Evolutionary conservation across 2,113 vertebrate species (phyloP).

Genomic region (Ptychochromis oligacanthus): DNA sequence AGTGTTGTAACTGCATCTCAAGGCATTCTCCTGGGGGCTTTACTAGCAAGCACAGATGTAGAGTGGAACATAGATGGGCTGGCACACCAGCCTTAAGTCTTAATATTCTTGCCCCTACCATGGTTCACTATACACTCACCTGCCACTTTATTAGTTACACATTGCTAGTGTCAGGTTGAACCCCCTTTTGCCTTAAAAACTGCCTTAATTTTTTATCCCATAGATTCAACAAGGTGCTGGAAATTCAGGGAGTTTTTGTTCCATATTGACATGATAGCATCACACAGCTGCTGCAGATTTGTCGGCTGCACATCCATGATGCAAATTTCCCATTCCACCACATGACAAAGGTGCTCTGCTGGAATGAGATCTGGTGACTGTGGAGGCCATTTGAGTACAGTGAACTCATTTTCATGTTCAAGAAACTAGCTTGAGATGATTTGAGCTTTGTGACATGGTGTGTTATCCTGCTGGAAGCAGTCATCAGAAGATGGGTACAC

Average conservation of each 20-base stretch:
- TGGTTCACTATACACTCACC: not conserved
- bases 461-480: not conserved
- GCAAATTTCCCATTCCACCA: not conserved
- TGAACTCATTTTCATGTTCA: not conserved
- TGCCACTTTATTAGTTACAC: not conserved
- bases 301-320: no score
- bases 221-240: not conserved
- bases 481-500: not conserved
- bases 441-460: not conserved
- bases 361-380: not conserved
- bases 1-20: not conserved
- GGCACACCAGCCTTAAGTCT: not conserved
- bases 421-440: not conserved
- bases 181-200: no score
- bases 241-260: no score
- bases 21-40: not conserved
- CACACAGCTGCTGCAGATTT: not conserved
- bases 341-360: not conserved
- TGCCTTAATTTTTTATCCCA: not conserved
- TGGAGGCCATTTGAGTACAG: not conserved
- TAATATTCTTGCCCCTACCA: not conserved
- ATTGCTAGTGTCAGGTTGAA: not conserved
- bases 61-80: not conserved
- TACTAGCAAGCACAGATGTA: not conserved
- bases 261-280: no score